Percentiles rank a stretch among this genome's conserved stretches.
These are phyloP conservation scores for Onthophagus taurus DNA, from an alignment of 1,140 invertebrate species.

Conservation along the genomic window DNA sequence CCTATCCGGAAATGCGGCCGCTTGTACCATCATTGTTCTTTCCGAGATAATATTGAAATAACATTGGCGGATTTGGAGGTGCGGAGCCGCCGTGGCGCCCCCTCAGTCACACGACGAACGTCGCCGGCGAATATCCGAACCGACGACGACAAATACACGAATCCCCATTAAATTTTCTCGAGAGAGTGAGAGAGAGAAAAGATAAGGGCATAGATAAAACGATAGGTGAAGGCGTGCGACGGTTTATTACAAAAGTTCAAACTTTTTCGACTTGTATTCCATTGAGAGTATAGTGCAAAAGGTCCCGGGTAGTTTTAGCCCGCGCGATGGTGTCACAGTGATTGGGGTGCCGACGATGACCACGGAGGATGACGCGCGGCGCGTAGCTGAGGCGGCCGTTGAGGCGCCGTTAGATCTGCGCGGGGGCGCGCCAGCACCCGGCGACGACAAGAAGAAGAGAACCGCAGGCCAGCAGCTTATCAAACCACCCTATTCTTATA, in stretches of 20 bases:
- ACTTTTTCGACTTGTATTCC: too few relatives aligned
- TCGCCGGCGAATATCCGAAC: not conserved
- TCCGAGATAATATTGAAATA: conserved; percentile 40
- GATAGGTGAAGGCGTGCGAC: too few relatives aligned
- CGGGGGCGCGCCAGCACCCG: too few relatives aligned
- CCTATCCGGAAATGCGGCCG: conserved; percentile 38
- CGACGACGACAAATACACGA: too few relatives aligned
- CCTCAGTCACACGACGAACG: not conserved
- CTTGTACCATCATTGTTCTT: conserved; percentile 40
- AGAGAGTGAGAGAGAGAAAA: too few relatives aligned
- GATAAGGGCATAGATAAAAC: too few relatives aligned
- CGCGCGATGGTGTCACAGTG: too few relatives aligned
- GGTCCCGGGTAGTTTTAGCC: too few relatives aligned
- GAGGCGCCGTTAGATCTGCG: conserved; percentile 34
- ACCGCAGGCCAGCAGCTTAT: conserved; percentile 44
- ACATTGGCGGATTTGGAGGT: conserved; percentile 29
- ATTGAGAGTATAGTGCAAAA: too few relatives aligned
- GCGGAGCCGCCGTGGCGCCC: not conserved
- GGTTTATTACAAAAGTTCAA: too few relatives aligned
- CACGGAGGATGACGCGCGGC: conserved; percentile 31
- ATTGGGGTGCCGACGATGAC: too few relatives aligned
- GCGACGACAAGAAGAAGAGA: conserved; percentile 17
- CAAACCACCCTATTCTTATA: conserved; percentile 97
- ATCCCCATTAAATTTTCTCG: too few relatives aligned
- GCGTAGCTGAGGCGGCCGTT: conserved; percentile 19